Conservation (phyloP, 37 sponge, comb jelly and placozoan species). For the Theonella swinhoei region DNA sequence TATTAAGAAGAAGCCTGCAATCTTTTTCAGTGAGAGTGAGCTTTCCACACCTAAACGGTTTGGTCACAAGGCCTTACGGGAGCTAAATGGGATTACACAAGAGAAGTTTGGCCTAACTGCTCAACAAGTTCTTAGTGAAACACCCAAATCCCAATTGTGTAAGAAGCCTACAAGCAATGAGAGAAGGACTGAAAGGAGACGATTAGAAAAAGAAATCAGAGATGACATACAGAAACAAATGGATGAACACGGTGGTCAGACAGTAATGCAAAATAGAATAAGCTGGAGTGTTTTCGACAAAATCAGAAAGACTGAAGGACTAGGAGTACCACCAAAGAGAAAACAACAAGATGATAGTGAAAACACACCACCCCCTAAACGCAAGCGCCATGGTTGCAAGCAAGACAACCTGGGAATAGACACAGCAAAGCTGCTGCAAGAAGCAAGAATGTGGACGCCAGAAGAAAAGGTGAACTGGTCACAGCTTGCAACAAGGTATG, state of each 20-base stretch:
- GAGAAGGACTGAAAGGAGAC: not conserved
- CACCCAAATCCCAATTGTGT: constrained; percentile 1
- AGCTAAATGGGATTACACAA: not conserved
- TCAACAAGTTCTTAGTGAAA: not conserved
- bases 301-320: constrained; percentile 19
- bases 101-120: not conserved
- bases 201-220: constrained; percentile 1
- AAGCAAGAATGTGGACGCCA: constrained; percentile 16
- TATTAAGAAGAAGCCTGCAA: not conserved
- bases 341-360: not conserved
- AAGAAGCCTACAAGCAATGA: constrained; percentile 4
- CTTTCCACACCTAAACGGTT: constrained; percentile 8
- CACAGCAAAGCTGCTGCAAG: not conserved
- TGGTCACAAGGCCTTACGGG: not conserved
- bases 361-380: not conserved
- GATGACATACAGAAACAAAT: constrained; percentile 4
- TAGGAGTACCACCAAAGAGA: not conserved
- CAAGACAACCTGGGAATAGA: constrained; percentile 1
- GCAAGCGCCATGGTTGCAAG: not conserved
- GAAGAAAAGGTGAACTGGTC: constrained; percentile 21
- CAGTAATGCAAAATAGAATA: constrained; percentile 10
- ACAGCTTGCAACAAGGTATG: constrained; percentile 20
- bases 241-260: not conserved
- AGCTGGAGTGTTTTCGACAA: constrained; percentile 11
- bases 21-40: not conserved